Evolutionary conservation across 1,140 invertebrate species (phyloP).

Genomic region (Drosophila repletoides): DNA sequence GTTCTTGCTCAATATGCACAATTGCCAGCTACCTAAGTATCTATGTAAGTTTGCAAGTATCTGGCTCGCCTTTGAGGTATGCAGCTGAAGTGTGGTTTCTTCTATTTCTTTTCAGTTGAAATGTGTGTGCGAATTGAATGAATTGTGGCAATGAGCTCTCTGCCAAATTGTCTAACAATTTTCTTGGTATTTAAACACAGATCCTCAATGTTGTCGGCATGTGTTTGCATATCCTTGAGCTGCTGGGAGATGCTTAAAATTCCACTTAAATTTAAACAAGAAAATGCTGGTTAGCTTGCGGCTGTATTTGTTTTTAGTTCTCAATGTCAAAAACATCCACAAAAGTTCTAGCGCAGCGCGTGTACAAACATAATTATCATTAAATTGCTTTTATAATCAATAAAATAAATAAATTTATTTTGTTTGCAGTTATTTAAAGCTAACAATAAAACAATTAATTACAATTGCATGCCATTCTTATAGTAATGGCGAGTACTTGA

Average conservation of each 20-base stretch:
- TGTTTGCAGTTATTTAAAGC: background rate
- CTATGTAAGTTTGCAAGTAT: too few relatives aligned
- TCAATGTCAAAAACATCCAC: background rate
- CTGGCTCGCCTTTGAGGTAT: constrained; percentile 18
- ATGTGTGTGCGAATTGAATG: constrained; percentile 16
- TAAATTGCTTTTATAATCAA: background rate
- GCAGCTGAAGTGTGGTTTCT: constrained; percentile 5
- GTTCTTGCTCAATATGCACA: constrained; percentile 59
- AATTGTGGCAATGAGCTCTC: constrained; percentile 38
- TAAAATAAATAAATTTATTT: constrained; percentile 3
- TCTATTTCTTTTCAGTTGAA: constrained; percentile 5
- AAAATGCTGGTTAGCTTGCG: background rate
- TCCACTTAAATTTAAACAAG: background rate
- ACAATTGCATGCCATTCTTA: constrained; percentile 34
- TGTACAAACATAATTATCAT: constrained; percentile 6
- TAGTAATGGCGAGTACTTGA: constrained; percentile 5
- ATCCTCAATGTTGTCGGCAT: background rate
- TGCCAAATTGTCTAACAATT: constrained; percentile 30
- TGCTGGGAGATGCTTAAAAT: too few relatives aligned
- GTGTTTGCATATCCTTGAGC: constrained; percentile 8
- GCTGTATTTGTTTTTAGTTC: background rate
- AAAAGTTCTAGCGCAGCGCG: background rate
- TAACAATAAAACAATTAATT: constrained; percentile 65
- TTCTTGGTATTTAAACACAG: too few relatives aligned
- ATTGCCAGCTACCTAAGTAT: constrained; percentile 5